phyloP scores from a whole-genome alignment of 2,888 invertebrate species.

The Caenorhabditis wallacei region DNA sequence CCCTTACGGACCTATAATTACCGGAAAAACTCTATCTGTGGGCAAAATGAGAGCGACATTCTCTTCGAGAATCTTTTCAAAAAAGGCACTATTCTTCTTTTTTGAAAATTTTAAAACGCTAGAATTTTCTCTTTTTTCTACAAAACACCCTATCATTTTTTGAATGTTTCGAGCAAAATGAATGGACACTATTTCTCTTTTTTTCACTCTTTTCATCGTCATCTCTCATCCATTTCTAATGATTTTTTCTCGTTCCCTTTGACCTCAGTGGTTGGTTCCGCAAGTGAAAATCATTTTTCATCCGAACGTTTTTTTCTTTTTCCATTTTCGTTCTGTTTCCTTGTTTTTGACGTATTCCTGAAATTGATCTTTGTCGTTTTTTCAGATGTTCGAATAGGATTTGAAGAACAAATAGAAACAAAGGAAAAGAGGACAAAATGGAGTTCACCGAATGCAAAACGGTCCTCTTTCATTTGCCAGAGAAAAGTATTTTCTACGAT shows the following conservation, averaged over 20 bases:
- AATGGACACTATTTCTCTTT: constrained; percentile 1
- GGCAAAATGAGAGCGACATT: constrained; percentile 36
- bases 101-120: constrained; percentile 9
- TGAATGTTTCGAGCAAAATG: constrained; percentile 1
- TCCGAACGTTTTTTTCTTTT: not conserved
- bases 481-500: constrained; percentile 77
- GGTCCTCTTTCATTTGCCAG: constrained; percentile 80
- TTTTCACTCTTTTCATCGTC: constrained; percentile 14
- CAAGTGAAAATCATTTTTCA: constrained; percentile 39
- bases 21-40: constrained; percentile 22
- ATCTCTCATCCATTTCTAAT: constrained; percentile 52
- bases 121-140: not conserved
- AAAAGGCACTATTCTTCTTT: constrained; percentile 1
- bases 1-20: constrained; percentile 41
- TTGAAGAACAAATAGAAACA: constrained; percentile 8
- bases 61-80: constrained; percentile 13
- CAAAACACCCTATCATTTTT: constrained; percentile 35
- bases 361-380: constrained; percentile 16
- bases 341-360: constrained; percentile 16
- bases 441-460: constrained; percentile 75
- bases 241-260: constrained; percentile 32
- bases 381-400: constrained; percentile 53
- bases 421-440: constrained; percentile 44
- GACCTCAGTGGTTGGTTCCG: constrained; percentile 45
- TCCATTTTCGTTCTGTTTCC: not conserved